A percentile compares a stretch with the other conserved stretches of the same genome.
phyloP scores from a whole-genome alignment of 2,113 vertebrate species.

The Euleptes europaea region DNA sequence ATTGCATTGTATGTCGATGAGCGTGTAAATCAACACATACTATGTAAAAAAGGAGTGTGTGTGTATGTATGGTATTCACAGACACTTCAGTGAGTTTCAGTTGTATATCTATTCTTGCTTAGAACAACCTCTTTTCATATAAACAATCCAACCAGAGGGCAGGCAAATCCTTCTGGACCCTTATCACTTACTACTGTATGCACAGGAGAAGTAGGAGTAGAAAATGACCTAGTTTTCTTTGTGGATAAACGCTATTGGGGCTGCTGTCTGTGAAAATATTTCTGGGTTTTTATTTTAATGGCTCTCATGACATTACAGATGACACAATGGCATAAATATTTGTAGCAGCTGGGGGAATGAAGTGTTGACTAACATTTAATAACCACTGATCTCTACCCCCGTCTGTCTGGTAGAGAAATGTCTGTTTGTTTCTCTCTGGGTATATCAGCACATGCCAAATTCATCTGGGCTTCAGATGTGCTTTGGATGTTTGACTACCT shows the following conservation, averaged over 20 bases:
- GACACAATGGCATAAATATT: background rate
- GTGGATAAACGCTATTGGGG: background rate
- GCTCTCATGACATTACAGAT: background rate
- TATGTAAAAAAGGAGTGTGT: background rate
- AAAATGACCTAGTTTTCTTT: background rate
- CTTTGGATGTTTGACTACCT: background rate
- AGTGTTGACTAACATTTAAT: background rate
- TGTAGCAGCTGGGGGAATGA: background rate
- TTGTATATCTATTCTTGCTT: background rate
- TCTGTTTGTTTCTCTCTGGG: no score
- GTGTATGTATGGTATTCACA: background rate
- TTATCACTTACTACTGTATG: background rate
- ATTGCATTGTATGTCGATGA: no score
- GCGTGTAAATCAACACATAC: background rate
- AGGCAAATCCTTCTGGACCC: background rate
- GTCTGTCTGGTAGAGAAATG: background rate
- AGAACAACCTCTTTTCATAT: background rate
- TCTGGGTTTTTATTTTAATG: background rate
- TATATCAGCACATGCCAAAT: background rate
- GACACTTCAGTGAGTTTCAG: background rate
- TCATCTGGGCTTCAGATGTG: background rate
- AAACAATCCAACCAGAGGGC: background rate
- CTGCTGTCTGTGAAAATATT: background rate
- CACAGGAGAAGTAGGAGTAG: background rate
- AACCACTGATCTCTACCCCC: background rate